A percentile compares a stretch with the other conserved stretches of the same genome.
These are phyloP conservation scores for Sandelia bainsii DNA, from an alignment of 2,797 vertebrate species.

Conservation along the genomic window DNA sequence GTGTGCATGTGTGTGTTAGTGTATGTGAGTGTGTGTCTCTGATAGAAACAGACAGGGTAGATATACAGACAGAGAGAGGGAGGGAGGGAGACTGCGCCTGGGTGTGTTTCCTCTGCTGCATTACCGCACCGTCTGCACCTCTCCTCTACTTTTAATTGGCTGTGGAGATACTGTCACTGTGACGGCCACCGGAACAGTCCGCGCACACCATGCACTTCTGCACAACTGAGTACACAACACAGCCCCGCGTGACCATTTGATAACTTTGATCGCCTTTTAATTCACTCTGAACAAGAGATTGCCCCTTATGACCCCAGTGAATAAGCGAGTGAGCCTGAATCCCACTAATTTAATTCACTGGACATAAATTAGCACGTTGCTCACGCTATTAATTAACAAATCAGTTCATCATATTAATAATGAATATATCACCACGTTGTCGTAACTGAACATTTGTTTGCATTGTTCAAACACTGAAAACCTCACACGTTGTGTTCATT, in stretches of 20 bases:
- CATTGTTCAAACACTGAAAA: background rate
- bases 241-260: slow-evolving; percentile 3
- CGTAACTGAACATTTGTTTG: background rate
- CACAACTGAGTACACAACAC: slow-evolving; percentile 24
- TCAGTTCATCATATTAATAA: background rate
- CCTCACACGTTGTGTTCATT: slow-evolving; percentile 1
- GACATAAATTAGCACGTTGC: background rate
- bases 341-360: background rate
- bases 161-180: slow-evolving; percentile 6
- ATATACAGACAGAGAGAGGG: background rate
- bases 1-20: slow-evolving; percentile 43
- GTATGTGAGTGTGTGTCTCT: slow-evolving; percentile 21
- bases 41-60: background rate
- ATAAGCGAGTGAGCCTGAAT: background rate
- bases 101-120: slow-evolving; percentile 45
- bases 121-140: slow-evolving; percentile 35
- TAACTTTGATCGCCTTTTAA: slow-evolving; percentile 26
- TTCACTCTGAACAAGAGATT: background rate
- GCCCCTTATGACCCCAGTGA: background rate
- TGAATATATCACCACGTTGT: background rate
- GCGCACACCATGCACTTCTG: slow-evolving; percentile 16
- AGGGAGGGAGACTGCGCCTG: background rate
- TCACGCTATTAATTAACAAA: background rate
- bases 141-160: slow-evolving; percentile 60
- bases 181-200: slow-evolving; percentile 44